Conservation (phyloP, 2,113 vertebrate genomes). For the Oncorhynchus keta region DNA sequence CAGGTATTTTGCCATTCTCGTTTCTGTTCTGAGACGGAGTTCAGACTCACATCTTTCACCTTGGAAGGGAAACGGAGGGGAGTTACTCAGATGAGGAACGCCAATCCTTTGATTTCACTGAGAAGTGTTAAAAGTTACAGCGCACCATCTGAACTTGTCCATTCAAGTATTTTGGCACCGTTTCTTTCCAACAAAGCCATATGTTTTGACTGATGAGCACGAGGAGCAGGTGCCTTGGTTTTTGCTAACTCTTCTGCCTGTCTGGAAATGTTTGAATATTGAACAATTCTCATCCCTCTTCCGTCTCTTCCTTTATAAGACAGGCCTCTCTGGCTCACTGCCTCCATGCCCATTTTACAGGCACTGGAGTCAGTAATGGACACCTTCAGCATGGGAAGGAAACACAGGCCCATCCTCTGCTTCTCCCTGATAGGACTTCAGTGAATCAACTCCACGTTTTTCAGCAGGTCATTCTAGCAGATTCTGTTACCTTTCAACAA, state of each 20-base stretch:
- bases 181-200: constrained; percentile 60
- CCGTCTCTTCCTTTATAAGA: constrained; percentile 31
- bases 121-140: constrained; percentile 67
- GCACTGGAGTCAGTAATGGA: constrained; percentile 49
- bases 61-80: constrained; percentile 59
- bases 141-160: no score
- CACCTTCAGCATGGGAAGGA: constrained; percentile 46
- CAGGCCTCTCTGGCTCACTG: constrained; percentile 39
- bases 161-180: constrained; percentile 45
- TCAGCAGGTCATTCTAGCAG: constrained; percentile 69
- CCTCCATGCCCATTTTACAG: constrained; percentile 35
- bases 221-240: constrained; percentile 70
- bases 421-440: constrained; percentile 60
- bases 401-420: constrained; percentile 56
- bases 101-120: constrained; percentile 56
- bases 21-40: background rate
- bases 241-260: constrained; percentile 42
- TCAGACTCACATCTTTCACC: background rate
- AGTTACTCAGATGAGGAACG: constrained; percentile 43
- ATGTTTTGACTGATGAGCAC: constrained; percentile 58
- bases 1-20: constrained; percentile 64
- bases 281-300: constrained; percentile 39
- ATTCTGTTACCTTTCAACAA: constrained; percentile 73
- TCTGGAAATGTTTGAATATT: constrained; percentile 43
- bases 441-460: constrained; percentile 64